phyloP scores from a whole-genome alignment of 2,113 vertebrate species.

The Pica pica region DNA sequence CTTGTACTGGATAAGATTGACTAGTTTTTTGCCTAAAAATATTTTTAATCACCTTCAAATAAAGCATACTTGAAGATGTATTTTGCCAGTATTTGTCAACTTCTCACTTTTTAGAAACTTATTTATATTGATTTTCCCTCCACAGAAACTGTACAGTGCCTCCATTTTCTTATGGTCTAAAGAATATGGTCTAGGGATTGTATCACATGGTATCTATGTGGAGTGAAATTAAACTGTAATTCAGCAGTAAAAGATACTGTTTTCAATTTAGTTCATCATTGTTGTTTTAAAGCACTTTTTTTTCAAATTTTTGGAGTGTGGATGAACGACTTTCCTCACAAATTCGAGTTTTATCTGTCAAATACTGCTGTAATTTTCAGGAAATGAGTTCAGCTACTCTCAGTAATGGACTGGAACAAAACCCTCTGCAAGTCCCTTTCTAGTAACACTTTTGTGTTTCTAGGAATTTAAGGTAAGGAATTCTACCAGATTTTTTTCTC shows the following conservation, averaged over 20 bases:
- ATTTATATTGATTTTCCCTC: background rate
- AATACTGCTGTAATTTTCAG: background rate
- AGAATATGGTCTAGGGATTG: background rate
- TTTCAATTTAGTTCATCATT: background rate
- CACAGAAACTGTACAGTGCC: background rate
- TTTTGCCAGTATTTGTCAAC: slow-evolving; percentile 10
- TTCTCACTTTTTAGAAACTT: background rate
- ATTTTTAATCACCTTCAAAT: slow-evolving; percentile 46
- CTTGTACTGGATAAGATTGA: background rate
- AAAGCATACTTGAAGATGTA: slow-evolving; percentile 44
- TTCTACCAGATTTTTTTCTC: background rate
- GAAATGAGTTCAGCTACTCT: background rate
- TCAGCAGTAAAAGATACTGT: background rate
- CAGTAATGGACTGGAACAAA: background rate
- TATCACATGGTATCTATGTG: background rate
- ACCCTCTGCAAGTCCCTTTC: background rate
- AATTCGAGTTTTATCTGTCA: background rate
- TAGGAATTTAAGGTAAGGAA: background rate
- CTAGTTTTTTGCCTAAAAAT: slow-evolving; percentile 25
- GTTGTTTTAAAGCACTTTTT: background rate
- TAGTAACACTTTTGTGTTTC: background rate
- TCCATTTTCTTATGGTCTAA: slow-evolving; percentile 1
- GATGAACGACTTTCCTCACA: background rate
- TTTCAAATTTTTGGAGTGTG: background rate
- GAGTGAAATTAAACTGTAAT: slow-evolving; percentile 35